Base-by-base conservation (phyloP, 1,140 invertebrate genomes). In the Philopotamus ludificatus region DNA sequence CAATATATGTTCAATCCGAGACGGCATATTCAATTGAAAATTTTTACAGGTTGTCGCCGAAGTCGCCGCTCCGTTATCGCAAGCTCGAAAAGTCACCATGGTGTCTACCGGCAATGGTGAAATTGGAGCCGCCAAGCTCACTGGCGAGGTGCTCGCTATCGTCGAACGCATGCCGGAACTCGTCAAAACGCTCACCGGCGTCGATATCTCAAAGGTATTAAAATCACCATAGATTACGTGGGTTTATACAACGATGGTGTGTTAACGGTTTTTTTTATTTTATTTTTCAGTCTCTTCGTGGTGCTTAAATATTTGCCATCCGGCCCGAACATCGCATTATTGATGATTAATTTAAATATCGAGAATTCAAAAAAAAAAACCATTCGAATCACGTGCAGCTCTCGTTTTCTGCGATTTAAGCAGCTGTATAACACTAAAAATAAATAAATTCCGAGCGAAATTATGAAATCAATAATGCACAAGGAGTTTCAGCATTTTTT, bases 11-110 rank as follows among this genome's bases (percentile, higher is more conserved):
- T n/a, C n/a, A n/a, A n/a, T n/a, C n/a, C n/a, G n/a, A n/a, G n/a
- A n/a, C n/a, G n/a, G n/a, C n/a, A n/a, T n/a, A n/a, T n/a, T n/a
- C n/a, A n/a, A n/a, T n/a, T n/a, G n/a, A n/a, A n/a, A n/a, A n/a
- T n/a, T n/a, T 71, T 53, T 73, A 18, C 68, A 97, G 94, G 84
- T 97, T 73, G 94, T 95, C 25, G 95, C 95, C 26, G 96, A 98
- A 81, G 91, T 98, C 49, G 93, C 95, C 28, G 94, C 94, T 42
- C 95, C 95, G 15, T 76, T 98, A 49, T 92, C 93, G 2, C 92
- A 97, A 76, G 87, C 91, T 1, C 95, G 93, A 76, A 96, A 95
- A 78, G 90, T 96, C 70, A 95, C 91, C 10, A 97, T 94, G 95
- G 89, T 98, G 7, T 94, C 93, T 1, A 92, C 88, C 71, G 95